Evolutionary conservation across 2,888 invertebrate species (phyloP).

Genomic region (Ligdia adustata): DNA sequence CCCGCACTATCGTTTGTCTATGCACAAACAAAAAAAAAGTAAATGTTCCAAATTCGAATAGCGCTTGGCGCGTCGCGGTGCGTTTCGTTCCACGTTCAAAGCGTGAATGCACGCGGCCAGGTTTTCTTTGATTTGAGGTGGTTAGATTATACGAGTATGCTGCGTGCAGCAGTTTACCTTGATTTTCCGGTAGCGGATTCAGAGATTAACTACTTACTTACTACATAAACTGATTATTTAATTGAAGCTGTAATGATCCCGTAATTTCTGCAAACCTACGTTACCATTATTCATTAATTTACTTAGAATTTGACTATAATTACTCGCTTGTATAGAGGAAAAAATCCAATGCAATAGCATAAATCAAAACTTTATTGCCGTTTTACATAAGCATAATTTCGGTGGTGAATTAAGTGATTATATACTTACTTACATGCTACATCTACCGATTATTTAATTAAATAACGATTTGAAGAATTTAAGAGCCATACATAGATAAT

Average conservation of each 20-base stretch:
- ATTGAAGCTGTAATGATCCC: not conserved
- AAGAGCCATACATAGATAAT: too few relatives aligned
- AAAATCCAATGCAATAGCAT: too few relatives aligned
- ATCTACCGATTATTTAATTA: too few relatives aligned
- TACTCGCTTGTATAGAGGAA: too few relatives aligned
- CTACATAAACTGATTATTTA: conserved; percentile 3
- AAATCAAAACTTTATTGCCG: too few relatives aligned
- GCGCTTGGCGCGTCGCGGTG: conserved; percentile 38
- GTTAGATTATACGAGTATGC: conserved; percentile 29
- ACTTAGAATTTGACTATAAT: too few relatives aligned
- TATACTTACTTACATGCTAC: too few relatives aligned
- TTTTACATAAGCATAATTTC: too few relatives aligned
- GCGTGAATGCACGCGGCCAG: conserved; percentile 51
- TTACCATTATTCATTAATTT: too few relatives aligned
- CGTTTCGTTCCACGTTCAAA: conserved; percentile 55
- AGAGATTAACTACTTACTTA: not conserved
- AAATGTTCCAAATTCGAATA: conserved; percentile 33
- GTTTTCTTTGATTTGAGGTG: conserved; percentile 51
- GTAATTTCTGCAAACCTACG: too few relatives aligned
- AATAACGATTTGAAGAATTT: too few relatives aligned
- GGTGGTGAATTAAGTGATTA: too few relatives aligned
- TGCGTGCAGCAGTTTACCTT: conserved; percentile 58
- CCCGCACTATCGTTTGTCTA: conserved; percentile 34
- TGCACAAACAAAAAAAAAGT: conserved; percentile 17
- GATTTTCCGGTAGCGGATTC: conserved; percentile 56